Conservation (phyloP, 2,888 invertebrate species). For the Nomada fucata region DNA sequence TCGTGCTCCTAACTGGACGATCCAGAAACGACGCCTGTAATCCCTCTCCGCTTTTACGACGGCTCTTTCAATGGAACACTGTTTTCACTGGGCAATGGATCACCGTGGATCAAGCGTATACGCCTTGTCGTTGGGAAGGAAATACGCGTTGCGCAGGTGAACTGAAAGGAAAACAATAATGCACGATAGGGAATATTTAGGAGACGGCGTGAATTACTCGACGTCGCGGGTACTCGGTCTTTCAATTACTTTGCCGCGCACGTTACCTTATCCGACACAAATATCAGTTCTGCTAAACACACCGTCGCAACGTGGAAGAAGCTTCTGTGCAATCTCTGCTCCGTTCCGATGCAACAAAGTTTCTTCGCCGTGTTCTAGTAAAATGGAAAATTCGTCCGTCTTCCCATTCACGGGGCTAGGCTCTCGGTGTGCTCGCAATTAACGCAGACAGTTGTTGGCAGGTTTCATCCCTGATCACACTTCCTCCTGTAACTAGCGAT, state of each 20-base stretch:
- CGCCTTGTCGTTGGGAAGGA: too few species aligned
- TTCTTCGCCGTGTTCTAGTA: background rate
- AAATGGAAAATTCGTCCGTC: background rate
- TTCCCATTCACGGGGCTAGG: background rate
- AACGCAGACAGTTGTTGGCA: background rate
- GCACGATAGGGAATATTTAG: too few species aligned
- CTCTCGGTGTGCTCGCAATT: background rate
- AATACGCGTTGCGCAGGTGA: too few species aligned
- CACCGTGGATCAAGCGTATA: too few species aligned
- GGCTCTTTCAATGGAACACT: background rate
- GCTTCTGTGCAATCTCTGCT: background rate
- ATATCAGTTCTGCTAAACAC: too few species aligned
- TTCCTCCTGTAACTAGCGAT: background rate
- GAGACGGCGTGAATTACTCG: too few species aligned
- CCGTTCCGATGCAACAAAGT: background rate
- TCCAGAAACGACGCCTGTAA: constrained; percentile 18
- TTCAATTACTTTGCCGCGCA: too few species aligned
- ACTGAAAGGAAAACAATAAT: too few species aligned
- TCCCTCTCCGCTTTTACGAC: background rate
- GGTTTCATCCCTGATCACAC: background rate
- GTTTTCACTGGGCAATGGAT: background rate
- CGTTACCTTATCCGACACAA: too few species aligned
- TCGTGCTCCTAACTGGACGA: constrained; percentile 42
- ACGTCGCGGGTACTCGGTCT: too few species aligned
- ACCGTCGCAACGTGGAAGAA: background rate